Conservation (phyloP, 1,140 invertebrate species). For the Ditylenchus dipsaci region DNA sequence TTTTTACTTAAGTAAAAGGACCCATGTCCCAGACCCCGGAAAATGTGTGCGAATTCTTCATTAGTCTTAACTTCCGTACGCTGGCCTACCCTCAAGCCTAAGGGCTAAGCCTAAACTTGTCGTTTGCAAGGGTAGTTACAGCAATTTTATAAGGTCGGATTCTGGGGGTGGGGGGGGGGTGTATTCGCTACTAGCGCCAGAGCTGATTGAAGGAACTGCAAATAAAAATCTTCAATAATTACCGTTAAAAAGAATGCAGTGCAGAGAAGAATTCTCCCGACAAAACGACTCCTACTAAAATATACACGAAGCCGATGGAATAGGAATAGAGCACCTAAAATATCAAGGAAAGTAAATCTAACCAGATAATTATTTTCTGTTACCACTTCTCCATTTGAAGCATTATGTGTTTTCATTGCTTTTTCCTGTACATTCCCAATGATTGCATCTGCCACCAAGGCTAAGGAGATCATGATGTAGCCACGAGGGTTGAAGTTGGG, state of each 20-base stretch:
- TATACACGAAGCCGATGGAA: constrained; percentile 77
- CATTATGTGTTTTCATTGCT: constrained; percentile 76
- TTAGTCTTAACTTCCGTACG: no score
- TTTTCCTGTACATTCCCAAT: constrained; percentile 96
- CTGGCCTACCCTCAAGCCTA: no score
- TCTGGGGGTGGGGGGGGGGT: no score
- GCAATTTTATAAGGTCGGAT: no score
- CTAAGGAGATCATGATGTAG: constrained; percentile 77
- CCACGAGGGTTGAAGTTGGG: constrained; percentile 78
- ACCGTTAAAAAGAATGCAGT: constrained; percentile 74
- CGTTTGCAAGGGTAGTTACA: no score
- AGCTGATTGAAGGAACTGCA: no score
- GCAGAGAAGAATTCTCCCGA: constrained; percentile 72
- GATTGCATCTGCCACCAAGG: constrained; percentile 81
- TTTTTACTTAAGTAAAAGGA: no score
- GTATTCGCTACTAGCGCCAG: no score
- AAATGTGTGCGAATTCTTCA: no score
- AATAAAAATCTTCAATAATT: constrained; percentile 27
- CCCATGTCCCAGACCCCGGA: no score
- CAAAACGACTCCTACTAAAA: constrained; percentile 71
- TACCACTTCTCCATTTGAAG: constrained; percentile 80
- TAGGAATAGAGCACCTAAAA: constrained; percentile 78
- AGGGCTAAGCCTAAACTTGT: no score
- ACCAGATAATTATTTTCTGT: background rate
- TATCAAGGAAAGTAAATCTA: background rate